Conservation (phyloP, 2,113 vertebrate genomes). For the Pionites leucogaster region DNA sequence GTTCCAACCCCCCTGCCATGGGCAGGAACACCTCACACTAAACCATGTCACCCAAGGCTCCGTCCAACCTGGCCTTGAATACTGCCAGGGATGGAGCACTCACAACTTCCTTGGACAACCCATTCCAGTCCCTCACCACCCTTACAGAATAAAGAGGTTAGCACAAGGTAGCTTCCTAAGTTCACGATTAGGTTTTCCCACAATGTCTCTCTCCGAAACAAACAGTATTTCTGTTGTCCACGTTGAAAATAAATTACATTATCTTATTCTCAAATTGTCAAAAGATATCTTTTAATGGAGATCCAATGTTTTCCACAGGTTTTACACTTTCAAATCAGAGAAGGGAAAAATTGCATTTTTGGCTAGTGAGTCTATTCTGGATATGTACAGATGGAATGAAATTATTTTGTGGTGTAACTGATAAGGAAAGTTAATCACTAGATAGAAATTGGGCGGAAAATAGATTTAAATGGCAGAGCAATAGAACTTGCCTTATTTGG, state of each 20-base stretch:
- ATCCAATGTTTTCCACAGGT: not conserved
- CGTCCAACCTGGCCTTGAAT: too few relatives aligned
- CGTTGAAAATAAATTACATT: not conserved
- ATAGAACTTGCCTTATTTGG: constrained; percentile 42
- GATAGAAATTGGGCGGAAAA: constrained; percentile 56
- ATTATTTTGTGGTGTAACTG: constrained; percentile 44
- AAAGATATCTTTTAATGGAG: not conserved
- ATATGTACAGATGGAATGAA: constrained; percentile 41
- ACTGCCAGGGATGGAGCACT: too few relatives aligned
- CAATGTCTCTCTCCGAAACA: not conserved
- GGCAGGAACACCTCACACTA: too few relatives aligned
- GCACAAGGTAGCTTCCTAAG: not conserved
- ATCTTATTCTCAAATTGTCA: not conserved
- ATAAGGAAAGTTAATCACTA: constrained; percentile 54
- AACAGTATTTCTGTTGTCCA: not conserved
- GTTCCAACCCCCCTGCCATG: too few relatives aligned
- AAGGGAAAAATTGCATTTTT: not conserved
- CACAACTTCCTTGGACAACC: too few relatives aligned
- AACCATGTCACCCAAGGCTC: too few relatives aligned
- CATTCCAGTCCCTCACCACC: too few relatives aligned
- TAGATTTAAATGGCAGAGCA: constrained; percentile 59
- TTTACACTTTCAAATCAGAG: not conserved
- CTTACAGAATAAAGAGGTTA: not conserved
- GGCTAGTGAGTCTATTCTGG: not conserved
- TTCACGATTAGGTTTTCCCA: not conserved